Evolutionary conservation across 1,140 invertebrate genomes (phyloP).

Genomic region (Drosophila leontia): DNA sequence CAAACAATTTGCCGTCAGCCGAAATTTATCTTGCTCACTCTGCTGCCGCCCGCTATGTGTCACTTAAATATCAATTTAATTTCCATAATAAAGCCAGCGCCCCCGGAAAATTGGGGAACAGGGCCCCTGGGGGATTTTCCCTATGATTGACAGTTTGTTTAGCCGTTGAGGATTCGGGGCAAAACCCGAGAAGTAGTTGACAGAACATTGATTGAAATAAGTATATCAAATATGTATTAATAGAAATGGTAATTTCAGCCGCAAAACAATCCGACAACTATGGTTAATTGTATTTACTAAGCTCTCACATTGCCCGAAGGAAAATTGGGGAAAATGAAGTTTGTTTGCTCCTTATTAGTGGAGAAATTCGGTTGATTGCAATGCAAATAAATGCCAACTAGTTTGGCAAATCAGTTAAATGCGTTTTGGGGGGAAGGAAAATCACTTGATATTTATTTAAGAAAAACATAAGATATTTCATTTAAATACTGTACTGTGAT

Average conservation of each 20-base stretch:
- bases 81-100: slow-evolving; percentile 73
- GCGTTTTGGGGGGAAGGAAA: not conserved
- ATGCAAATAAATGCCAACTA: slow-evolving; percentile 30
- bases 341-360: slow-evolving; percentile 40
- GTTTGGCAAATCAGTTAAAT: slow-evolving; percentile 2
- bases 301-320: slow-evolving; percentile 58
- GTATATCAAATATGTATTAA: slow-evolving; percentile 75
- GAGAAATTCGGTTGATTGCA: slow-evolving; percentile 31
- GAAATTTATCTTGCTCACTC: slow-evolving; percentile 69
- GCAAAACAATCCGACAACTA: slow-evolving; percentile 51
- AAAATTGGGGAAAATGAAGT: slow-evolving; percentile 29
- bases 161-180: slow-evolving; percentile 18
- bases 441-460: not conserved
- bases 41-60: slow-evolving; percentile 50
- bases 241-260: slow-evolving; percentile 42
- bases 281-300: slow-evolving; percentile 75
- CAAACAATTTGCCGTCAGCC: slow-evolving; percentile 69
- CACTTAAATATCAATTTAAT: slow-evolving; percentile 83
- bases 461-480: too few relatives aligned
- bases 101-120: slow-evolving; percentile 4
- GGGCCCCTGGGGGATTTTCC: slow-evolving; percentile 55
- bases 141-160: slow-evolving; percentile 74
- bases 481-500: not conserved
- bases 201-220: slow-evolving; percentile 60
- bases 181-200: slow-evolving; percentile 51